A percentile compares a stretch with the other conserved stretches of the same genome.
phyloP scores from a whole-genome alignment of 1,140 invertebrate genomes.

The Sinonovacula constricta region DNA sequence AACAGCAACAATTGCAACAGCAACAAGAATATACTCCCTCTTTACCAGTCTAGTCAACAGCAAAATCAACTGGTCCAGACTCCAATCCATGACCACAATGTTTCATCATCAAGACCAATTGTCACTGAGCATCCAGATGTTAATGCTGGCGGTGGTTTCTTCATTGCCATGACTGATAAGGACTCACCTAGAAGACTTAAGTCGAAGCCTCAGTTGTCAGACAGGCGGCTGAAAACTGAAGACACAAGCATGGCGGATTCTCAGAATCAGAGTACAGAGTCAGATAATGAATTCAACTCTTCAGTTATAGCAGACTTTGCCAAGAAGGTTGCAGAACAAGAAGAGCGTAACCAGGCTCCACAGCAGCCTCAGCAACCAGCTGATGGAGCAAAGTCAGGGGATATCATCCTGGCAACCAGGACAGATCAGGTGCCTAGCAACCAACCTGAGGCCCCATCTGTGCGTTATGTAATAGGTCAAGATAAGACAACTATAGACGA shows the following conservation, averaged over 20 bases:
- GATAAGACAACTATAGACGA: conserved; percentile 29
- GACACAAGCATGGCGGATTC: too few relatives aligned
- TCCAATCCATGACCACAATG: not conserved
- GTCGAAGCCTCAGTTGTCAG: not conserved
- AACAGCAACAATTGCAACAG: too few relatives aligned
- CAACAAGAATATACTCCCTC: too few relatives aligned
- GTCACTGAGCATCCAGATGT: not conserved
- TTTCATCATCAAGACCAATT: not conserved
- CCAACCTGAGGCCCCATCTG: conserved; percentile 12
- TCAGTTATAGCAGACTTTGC: conserved; percentile 41
- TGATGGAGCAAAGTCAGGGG: too few relatives aligned
- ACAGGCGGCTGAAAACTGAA: not conserved
- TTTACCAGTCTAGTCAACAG: not conserved
- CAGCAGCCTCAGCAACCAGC: not conserved
- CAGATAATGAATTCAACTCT: conserved; percentile 10
- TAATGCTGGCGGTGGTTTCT: not conserved
- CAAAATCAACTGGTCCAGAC: not conserved
- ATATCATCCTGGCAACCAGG: too few relatives aligned
- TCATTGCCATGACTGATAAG: not conserved
- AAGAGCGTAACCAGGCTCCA: too few relatives aligned
- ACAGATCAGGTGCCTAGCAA: too few relatives aligned
- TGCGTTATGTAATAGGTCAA: conserved; percentile 43
- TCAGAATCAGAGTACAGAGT: not conserved
- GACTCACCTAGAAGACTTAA: conserved; percentile 1
- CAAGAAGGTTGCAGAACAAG: not conserved